Evolutionary conservation across 2,797 vertebrate species (phyloP), one percentile per base, ranked within the genome.

Genomic region (Characodon lateralis): DNA sequence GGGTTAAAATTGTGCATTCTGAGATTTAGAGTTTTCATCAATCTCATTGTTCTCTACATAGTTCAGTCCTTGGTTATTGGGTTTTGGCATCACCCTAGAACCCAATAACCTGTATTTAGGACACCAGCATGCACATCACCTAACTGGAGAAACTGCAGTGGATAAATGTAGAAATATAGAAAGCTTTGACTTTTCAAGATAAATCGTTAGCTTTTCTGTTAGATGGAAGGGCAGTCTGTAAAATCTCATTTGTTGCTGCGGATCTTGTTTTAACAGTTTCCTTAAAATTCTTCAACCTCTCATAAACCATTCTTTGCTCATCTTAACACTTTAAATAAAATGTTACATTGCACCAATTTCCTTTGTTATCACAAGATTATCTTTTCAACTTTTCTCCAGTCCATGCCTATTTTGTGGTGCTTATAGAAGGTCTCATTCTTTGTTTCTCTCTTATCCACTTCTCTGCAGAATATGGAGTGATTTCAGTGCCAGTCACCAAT

Each of bases 401-500:
- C 51, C 18, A 53, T 20, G 20, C 22, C 77, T 16, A 58, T 4
- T 26, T 56, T 70, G 68, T 70, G 65, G 24, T 71, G 71, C 81
- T 79, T 78, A 72, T 80, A 61, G 31, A 77, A 48, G 72, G 14
- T 71, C 14, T 63, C 71, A 18, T 13, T 58, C 50, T 79, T 56
- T 69, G 22, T 78, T 12, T 22, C 71, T 24, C 48, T 82, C 50
- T 81, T 69, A 82, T 81, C 79, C 51, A 14, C 78, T 80, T 73
- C 77, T 88, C 24, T 63, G 65, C 61, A 77, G 59, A 43, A 79
- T 76, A 51, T 82, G 51, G 77, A 79, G 77, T 88, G 83, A 84
- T 90, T 86, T 88, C 68, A 72, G 75, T 70, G 73, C 63, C 85
- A 72, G 65, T 84, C 79, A 83, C 85, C 50, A 63, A 72, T 76